Evolutionary conservation across 2,888 invertebrate species (phyloP), one percentile per base, ranked within the genome.

Genomic region (Arrhopalites spinosus): DNA sequence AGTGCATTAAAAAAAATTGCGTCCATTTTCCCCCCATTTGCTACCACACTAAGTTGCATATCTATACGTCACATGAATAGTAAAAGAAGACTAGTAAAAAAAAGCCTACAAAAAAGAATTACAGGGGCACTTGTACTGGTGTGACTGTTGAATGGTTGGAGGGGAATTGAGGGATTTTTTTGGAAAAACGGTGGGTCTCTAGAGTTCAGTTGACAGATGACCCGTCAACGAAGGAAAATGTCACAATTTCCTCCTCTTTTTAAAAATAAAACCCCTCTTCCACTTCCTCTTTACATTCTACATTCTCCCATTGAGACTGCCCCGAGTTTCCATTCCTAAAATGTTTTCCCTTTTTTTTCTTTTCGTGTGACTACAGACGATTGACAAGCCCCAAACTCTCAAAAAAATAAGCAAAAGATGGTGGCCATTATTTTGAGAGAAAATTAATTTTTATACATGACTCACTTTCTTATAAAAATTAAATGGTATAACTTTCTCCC

Each of bases 121-220:
- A n/a, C n/a, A n/a, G n/a, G 53, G 8, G 53, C 20, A 56, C 7
- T 56, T 56, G 15, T 56, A 20, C 7, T 3, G 8, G 53, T 45
- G 45, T n/a, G 53, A 20, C 8, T 7, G n/a, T 56, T 13, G 2
- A 56, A n/a, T 20, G 53, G 23, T 20, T 11, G 63, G 25, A 29
- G 25, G n/a, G 61, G 36, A 36, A 36, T 36, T 36, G 36, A 36
- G 36, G 36, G n/a, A 53, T 20, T 20, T 20, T 53, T 3, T 23
- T 20, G n/a, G 53, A 20, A 8, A 20, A 20, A 2, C 13, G 20
- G 20, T 43, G 45, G 27, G 59, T 78, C 78, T 73, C 78, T 29
- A 30, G 78, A 75, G 78, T 71, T 71, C 59, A 30, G 56, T 43
- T 78, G 78, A 78, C 78, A 74, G 74, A 78, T 78, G 78, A 78